Percentiles rank a stretch among this genome's conserved stretches.
Conservation (phyloP, 2,797 vertebrate genomes). For the Heteromormyrus szaboi region DNA sequence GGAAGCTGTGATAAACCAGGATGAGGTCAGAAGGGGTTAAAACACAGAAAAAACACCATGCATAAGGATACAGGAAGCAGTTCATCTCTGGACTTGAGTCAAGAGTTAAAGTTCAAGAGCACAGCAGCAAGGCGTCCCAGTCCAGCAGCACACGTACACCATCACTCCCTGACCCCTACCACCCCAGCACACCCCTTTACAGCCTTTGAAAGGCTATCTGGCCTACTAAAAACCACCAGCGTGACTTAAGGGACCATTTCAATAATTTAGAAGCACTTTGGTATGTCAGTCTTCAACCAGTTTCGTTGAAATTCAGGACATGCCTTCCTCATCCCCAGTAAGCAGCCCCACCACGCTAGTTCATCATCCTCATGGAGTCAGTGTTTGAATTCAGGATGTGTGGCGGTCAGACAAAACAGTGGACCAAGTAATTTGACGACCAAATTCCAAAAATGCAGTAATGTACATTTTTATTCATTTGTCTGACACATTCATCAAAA, state of each 20-base stretch:
- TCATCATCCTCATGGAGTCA: not conserved
- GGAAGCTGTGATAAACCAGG: not conserved
- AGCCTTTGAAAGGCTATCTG: constrained; percentile 34
- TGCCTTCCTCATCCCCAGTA: not conserved
- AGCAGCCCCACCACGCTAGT: not conserved
- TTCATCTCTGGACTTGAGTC: not conserved
- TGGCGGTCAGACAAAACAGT: not conserved
- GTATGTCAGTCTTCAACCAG: constrained; percentile 28
- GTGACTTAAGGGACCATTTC: constrained; percentile 28
- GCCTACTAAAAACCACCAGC: constrained; percentile 31
- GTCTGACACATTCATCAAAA: not conserved
- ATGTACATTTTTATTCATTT: not conserved
- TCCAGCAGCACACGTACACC: constrained; percentile 11
- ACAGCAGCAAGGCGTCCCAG: not conserved
- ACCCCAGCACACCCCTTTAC: constrained; percentile 17
- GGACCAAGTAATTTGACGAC: not conserved
- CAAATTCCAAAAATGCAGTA: not conserved
- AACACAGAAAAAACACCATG: not conserved
- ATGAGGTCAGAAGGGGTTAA: not conserved
- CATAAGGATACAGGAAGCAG: not conserved
- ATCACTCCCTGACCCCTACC: constrained; percentile 28
- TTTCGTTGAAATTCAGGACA: constrained; percentile 27
- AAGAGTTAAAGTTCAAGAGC: not conserved
- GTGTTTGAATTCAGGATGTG: not conserved
- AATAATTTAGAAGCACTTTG: constrained; percentile 24